Percentiles rank a stretch among this genome's conserved stretches.
Evolutionary conservation across 2,113 vertebrate genomes (phyloP).

Genomic region (Danio rerio): GRCz12tu NC_133197.1:12648501-12649000

Average conservation of each 20-base stretch:
- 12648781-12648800: slow-evolving; percentile 29
- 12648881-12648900: neutral
- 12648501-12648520: too few relatives aligned
- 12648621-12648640: neutral
- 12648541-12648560: neutral
- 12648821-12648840: slow-evolving; percentile 29
- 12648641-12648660: neutral
- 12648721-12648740: slow-evolving; percentile 37
- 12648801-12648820: slow-evolving; percentile 49
- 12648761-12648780: neutral
- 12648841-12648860: slow-evolving; percentile 1
- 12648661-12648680: neutral
- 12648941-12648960: neutral
- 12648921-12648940: neutral
- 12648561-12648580: too few relatives aligned
- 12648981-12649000: neutral
- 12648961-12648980: neutral
- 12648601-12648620: too few relatives aligned
- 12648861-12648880: slow-evolving; percentile 1
- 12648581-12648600: too few relatives aligned
- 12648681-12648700: neutral
- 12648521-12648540: too few relatives aligned
- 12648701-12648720: slow-evolving; percentile 4
- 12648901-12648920: neutral
- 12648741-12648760: neutral